phyloP scores from a whole-genome alignment of 2,888 invertebrate species.

The Apodemia zela region DNA sequence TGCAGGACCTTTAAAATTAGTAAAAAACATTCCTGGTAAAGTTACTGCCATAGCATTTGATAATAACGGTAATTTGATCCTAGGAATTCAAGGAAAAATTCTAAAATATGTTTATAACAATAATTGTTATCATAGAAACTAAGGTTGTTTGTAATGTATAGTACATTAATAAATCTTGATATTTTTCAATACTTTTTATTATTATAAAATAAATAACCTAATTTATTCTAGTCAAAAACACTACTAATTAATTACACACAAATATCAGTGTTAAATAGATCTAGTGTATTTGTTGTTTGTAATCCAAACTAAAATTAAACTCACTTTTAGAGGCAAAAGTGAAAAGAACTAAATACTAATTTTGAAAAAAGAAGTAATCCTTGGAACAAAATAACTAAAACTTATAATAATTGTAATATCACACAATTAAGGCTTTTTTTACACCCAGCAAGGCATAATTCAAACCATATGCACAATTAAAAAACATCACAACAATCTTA shows the following conservation, averaged over 20 bases:
- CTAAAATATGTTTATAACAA: constrained; percentile 51
- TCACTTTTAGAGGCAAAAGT: too few relatives aligned
- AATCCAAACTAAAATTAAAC: too few relatives aligned
- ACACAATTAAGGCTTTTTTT: constrained; percentile 1
- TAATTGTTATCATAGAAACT: constrained; percentile 43
- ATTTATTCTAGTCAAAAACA: constrained; percentile 19
- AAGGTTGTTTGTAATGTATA: not conserved
- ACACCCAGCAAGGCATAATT: not conserved
- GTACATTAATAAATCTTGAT: constrained; percentile 14
- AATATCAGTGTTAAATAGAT: not conserved
- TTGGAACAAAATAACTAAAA: not conserved
- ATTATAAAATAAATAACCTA: constrained; percentile 34
- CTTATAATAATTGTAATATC: constrained; percentile 4
- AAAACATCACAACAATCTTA: not conserved
- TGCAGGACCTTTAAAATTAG: constrained; percentile 45
- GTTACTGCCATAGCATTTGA: constrained; percentile 63
- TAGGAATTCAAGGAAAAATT: constrained; percentile 54
- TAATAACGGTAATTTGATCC: constrained; percentile 47
- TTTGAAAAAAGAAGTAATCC: too few relatives aligned
- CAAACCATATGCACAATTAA: not conserved
- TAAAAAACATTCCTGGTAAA: constrained; percentile 49
- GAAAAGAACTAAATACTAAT: too few relatives aligned
- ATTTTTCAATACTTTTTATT: constrained; percentile 28
- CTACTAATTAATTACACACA: not conserved
- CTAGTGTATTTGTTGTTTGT: not conserved